phyloP scores from a whole-genome alignment of 2,797 vertebrate genomes.

The Lophotriccus pileatus region DNA sequence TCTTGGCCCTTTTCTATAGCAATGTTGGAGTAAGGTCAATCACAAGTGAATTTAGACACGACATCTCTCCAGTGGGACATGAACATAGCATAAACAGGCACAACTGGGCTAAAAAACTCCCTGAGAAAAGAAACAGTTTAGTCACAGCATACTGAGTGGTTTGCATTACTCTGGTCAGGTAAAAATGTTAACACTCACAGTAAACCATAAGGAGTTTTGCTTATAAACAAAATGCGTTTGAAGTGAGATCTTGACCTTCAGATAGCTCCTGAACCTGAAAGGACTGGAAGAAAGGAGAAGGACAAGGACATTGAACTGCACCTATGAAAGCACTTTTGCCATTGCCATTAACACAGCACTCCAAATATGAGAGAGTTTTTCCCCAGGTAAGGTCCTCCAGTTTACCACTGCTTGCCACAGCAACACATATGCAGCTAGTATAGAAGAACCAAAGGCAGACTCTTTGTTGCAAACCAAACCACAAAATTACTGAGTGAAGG shows the following conservation, averaged over 20 bases:
- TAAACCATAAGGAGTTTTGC: not conserved
- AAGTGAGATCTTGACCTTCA: not conserved
- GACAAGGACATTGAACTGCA: not conserved
- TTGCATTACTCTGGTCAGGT: not conserved
- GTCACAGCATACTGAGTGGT: not conserved
- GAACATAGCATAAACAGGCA: not conserved
- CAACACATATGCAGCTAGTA: not conserved
- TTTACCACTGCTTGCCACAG: not conserved
- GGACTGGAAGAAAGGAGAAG: not conserved
- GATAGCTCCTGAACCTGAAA: not conserved
- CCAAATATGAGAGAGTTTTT: not conserved
- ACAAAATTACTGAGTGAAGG: not conserved
- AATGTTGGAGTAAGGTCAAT: slow-evolving; percentile 27
- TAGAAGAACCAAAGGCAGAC: not conserved
- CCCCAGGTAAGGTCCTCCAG: not conserved
- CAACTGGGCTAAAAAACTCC: not conserved
- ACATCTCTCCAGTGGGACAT: not conserved
- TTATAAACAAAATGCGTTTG: not conserved
- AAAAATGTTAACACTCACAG: not conserved
- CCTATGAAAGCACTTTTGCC: not conserved
- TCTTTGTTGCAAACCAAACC: not conserved
- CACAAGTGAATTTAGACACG: slow-evolving; percentile 38
- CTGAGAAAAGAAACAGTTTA: not conserved
- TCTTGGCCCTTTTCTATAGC: not conserved
- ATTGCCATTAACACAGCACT: not conserved